Evolutionary conservation across 2,797 vertebrate species (phyloP).

Genomic region (Betta splendens): DNA sequence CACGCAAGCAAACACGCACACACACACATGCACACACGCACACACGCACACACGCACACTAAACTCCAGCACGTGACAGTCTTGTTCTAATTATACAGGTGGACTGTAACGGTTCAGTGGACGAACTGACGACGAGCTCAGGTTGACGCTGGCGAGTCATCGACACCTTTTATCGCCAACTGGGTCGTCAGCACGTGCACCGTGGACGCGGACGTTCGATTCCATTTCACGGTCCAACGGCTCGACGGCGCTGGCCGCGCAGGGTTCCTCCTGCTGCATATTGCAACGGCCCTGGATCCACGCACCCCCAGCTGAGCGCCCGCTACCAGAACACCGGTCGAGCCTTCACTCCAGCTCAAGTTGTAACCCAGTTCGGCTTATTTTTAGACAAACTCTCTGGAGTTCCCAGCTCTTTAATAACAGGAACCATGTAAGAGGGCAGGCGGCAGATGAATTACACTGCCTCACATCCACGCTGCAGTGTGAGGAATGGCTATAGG

Average conservation of each 20-base stretch:
- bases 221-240: conserved; percentile 64
- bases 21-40: too few species aligned
- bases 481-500: conserved; percentile 55
- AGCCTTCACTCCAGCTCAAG: conserved; percentile 48
- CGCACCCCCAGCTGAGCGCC: conserved; percentile 26
- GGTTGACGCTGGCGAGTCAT: conserved; percentile 31
- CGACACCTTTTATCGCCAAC: conserved; percentile 50
- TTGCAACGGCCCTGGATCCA: conserved; percentile 60
- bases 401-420: conserved; percentile 66
- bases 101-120: conserved; percentile 38
- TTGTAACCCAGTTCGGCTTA: conserved; percentile 73
- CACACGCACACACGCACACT: too few species aligned
- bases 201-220: conserved; percentile 42
- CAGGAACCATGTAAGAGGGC: conserved; percentile 54
- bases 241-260: conserved; percentile 48
- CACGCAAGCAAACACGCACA: too few species aligned
- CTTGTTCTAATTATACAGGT: too few species aligned
- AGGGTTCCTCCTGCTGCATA: conserved; percentile 74
- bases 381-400: conserved; percentile 72
- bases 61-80: too few species aligned
- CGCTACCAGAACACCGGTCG: conserved; percentile 23
- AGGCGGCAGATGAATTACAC: conserved; percentile 64
- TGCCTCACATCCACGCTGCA: conserved; percentile 48
- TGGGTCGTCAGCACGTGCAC: conserved; percentile 43
- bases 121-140: conserved; percentile 31